Evolutionary conservation across 2,797 vertebrate species (phyloP).

Genomic region (Enteromius mattozi): DNA sequence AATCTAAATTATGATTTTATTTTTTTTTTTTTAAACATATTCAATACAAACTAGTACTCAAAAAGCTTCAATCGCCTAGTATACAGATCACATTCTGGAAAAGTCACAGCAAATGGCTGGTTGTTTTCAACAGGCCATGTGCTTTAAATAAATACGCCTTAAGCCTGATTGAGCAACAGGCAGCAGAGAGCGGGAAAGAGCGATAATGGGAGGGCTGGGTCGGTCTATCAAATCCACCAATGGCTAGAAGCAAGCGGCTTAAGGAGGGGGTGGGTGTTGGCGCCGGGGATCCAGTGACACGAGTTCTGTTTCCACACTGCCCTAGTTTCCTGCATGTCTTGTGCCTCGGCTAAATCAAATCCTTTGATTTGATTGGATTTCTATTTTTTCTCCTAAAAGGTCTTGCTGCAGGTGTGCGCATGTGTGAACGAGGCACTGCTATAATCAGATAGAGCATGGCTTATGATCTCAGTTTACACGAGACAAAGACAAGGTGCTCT

Average conservation of each 20-base stretch:
- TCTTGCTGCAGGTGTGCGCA: neutral
- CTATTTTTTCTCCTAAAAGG: neutral
- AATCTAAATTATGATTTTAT: neutral
- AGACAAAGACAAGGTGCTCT: conserved; percentile 38
- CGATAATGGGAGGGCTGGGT: conserved; percentile 54
- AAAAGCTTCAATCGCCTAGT: neutral
- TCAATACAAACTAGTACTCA: neutral
- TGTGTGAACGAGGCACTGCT: conserved; percentile 7
- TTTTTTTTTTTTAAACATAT: neutral
- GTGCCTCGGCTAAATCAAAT: conserved; percentile 28
- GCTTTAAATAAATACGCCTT: conserved; percentile 55
- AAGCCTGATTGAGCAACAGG: conserved; percentile 56
- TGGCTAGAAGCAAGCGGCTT: neutral
- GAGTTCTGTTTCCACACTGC: conserved; percentile 69
- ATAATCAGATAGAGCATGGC: conserved; percentile 38
- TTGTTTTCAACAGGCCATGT: conserved; percentile 45
- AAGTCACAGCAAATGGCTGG: conserved; percentile 17
- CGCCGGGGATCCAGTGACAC: conserved; percentile 55
- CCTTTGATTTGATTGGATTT: conserved; percentile 34
- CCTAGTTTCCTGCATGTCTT: conserved; percentile 67
- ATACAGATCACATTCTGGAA: conserved; percentile 41
- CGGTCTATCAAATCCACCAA: conserved; percentile 40
- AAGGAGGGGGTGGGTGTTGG: conserved; percentile 48
- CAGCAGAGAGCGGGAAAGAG: conserved; percentile 41
- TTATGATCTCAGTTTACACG: conserved; percentile 27